phyloP scores from a whole-genome alignment of 2,888 invertebrate species.

The Macrophya alboannulata region DNA sequence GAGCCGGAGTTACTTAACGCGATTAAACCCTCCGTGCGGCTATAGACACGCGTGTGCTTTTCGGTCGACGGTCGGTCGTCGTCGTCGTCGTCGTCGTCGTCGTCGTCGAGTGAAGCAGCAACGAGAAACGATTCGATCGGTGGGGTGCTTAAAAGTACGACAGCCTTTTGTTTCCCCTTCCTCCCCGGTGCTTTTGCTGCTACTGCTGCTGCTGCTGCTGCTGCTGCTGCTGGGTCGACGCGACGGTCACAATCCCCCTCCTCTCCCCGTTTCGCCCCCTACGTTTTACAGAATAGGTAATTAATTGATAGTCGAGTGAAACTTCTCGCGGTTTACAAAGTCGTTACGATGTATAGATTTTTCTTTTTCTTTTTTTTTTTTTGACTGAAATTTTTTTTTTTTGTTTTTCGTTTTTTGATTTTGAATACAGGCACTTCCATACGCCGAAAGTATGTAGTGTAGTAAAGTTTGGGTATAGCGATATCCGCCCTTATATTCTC shows the following conservation, averaged over 20 bases:
- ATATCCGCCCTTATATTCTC: background rate
- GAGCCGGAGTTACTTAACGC: slow-evolving; percentile 72
- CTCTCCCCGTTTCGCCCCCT: background rate
- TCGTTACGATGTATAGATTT: background rate
- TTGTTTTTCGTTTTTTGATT: background rate
- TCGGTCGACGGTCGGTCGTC: slow-evolving; percentile 1
- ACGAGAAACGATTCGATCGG: slow-evolving; percentile 36
- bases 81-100: background rate
- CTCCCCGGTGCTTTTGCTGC: background rate
- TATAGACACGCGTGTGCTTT: slow-evolving; percentile 41
- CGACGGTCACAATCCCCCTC: background rate
- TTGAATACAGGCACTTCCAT: background rate
- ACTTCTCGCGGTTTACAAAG: background rate
- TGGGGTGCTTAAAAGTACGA: slow-evolving; percentile 17
- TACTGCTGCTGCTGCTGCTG: no score
- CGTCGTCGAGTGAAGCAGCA: background rate
- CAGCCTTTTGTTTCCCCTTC: slow-evolving; percentile 38
- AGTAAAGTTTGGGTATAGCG: background rate
- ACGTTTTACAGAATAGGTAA: slow-evolving; percentile 4
- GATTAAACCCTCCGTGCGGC: slow-evolving; percentile 67
- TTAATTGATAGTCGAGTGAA: background rate
- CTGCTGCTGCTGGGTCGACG: background rate
- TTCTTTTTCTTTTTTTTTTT: background rate
- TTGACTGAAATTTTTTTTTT: background rate
- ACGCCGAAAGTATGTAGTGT: background rate